Conservation (phyloP, 1,140 invertebrate genomes). For the Drosophila mojavensis region DNA sequence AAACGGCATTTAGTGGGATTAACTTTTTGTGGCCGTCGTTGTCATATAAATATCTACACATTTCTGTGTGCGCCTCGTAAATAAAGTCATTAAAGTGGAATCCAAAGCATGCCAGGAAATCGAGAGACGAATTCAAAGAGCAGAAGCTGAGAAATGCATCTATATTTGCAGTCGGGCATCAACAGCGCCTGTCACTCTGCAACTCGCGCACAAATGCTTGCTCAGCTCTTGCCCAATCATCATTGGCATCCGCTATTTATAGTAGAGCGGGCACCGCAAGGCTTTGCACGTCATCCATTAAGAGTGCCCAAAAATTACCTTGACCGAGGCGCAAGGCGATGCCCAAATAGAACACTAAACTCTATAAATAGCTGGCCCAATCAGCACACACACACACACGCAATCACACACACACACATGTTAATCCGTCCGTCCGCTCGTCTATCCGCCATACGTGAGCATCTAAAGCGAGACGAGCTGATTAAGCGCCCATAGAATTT, state of each 20-base stretch:
- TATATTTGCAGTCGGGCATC: constrained; percentile 27
- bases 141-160: constrained; percentile 11
- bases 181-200: constrained; percentile 26
- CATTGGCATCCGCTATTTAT: constrained; percentile 43
- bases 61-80: constrained; percentile 66
- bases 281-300: constrained; percentile 47
- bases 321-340: constrained; percentile 55
- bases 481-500: constrained; percentile 67
- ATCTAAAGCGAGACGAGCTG: constrained; percentile 61
- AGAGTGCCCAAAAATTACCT: constrained; percentile 66
- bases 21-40: constrained; percentile 78
- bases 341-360: constrained; percentile 51
- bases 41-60: constrained; percentile 62
- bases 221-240: constrained; percentile 24
- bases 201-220: no score
- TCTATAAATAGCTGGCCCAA: constrained; percentile 52
- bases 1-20: constrained; percentile 79
- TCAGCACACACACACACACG: constrained; percentile 28
- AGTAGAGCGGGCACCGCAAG: not conserved
- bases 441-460: constrained; percentile 43
- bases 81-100: constrained; percentile 77
- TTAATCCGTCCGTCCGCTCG: constrained; percentile 15
- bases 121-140: constrained; percentile 39
- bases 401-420: constrained; percentile 1
- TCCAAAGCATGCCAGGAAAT: constrained; percentile 58